Base-by-base conservation (phyloP, 2,113 vertebrate genomes). In the Clarias magur region DNA sequence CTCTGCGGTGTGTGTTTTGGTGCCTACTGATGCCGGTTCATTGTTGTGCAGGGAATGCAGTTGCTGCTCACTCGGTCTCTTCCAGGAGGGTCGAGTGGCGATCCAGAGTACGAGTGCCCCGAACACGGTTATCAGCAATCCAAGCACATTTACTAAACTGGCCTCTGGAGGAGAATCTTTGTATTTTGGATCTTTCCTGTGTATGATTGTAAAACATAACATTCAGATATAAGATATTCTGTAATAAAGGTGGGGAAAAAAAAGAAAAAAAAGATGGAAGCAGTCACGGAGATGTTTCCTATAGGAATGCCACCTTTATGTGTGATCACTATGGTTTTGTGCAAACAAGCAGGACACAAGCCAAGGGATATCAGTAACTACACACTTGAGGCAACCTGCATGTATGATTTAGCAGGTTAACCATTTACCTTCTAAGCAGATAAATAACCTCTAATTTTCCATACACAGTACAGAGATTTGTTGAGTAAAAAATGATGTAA, bases 91-190 rank as follows among this genome's bases (percentile, higher is more conserved):
- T 34, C 94, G 96, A 89, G 97, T 98, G 87, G 92, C 95, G 85
- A 99, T 97, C 97, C 97, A 99, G 87, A 99, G 90, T 89, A 99
- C 91, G 6, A 97, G 89, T 2, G 88, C 95, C 42, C 97, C 98
- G 86, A 96, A 99, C 68, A 96, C 27, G 27, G 96, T 88, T 57
- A 99, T 91, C 83, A 99, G 87, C 88, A 99, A 59, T 78, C 98
- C 97, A 1, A 99, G 94, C 65, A 94, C 89, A 27, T 99, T 99
- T 87, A 96, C 95, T 83, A 99, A 97, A 86, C 88, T 86, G 12
- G 94, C 98, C 92, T 99, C 97, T 87, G 97, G 94, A 17, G 98
- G 97, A 1, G 94, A 96, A 48, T 90, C 25, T 56, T 91, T 96
- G 86, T 99, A 99, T 76, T 91, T 92, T 0, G 93, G 95, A 78